A percentile compares a stretch with the other conserved stretches of the same genome.
phyloP scores from a whole-genome alignment of 2,888 invertebrate species.

The Callinectes sapidus region DNA sequence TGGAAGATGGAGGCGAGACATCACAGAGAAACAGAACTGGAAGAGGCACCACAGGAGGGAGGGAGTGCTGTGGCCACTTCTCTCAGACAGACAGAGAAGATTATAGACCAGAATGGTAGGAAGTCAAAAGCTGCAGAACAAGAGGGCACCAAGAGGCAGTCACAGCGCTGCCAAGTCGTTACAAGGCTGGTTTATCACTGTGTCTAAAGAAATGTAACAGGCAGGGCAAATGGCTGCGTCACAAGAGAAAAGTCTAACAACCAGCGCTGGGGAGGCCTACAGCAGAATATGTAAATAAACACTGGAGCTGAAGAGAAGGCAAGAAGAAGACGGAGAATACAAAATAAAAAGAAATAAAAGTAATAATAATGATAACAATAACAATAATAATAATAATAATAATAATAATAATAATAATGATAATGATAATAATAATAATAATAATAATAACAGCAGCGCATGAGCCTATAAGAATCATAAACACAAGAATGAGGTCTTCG shows the following conservation, averaged over 20 bases:
- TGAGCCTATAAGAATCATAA: slow-evolving; percentile 60
- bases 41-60: slow-evolving; percentile 48
- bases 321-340: not conserved
- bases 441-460: slow-evolving; percentile 48
- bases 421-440: not conserved
- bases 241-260: slow-evolving; percentile 45
- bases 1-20: slow-evolving; percentile 68
- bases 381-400: not conserved
- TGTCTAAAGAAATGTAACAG: slow-evolving; percentile 48
- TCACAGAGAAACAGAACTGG: slow-evolving; percentile 49
- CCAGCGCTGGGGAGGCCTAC: slow-evolving; percentile 23
- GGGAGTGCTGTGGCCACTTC: slow-evolving; percentile 51
- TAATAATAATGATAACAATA: not conserved
- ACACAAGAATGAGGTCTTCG: slow-evolving; percentile 34
- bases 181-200: slow-evolving; percentile 45
- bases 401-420: not conserved
- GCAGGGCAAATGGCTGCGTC: slow-evolving; percentile 46
- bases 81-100: slow-evolving; percentile 54
- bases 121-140: slow-evolving; percentile 44
- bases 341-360: not conserved
- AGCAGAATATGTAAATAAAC: slow-evolving; percentile 32
- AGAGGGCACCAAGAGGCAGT: slow-evolving; percentile 48
- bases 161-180: slow-evolving; percentile 41
- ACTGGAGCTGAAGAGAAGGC: slow-evolving; percentile 33
- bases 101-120: slow-evolving; percentile 33